These are phyloP conservation scores for Xylocopa sonorina DNA, from an alignment of 1,140 invertebrate genomes.

Conservation along the genomic window DNA sequence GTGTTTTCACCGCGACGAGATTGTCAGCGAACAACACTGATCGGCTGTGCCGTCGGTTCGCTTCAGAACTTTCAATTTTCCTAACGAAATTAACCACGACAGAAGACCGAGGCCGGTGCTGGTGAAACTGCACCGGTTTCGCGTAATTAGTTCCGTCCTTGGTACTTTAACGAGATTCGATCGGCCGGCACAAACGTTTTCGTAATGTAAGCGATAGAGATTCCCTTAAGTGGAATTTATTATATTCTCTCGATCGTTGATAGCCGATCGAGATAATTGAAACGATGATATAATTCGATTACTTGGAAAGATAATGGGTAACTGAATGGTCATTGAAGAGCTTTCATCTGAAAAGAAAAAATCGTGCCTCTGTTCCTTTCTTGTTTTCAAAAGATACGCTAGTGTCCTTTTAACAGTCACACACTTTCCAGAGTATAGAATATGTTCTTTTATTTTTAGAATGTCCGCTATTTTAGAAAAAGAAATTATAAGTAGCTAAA, in stretches of 20 bases:
- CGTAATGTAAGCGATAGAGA: constrained; percentile 19
- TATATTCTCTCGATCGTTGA: constrained; percentile 18
- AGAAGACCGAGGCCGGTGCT: background rate
- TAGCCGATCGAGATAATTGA: constrained; percentile 3
- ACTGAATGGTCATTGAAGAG: too few relatives aligned
- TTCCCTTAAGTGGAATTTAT: constrained; percentile 12
- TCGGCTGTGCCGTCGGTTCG: background rate
- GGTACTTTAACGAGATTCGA: constrained; percentile 27
- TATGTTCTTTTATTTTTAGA: too few relatives aligned
- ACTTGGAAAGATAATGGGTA: too few relatives aligned
- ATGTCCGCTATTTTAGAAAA: too few relatives aligned
- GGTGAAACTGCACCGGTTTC: background rate
- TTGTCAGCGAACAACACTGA: constrained; percentile 1
- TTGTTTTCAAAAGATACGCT: too few relatives aligned
- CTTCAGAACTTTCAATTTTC: constrained; percentile 23
- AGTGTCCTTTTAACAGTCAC: too few relatives aligned
- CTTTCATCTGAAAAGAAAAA: too few relatives aligned
- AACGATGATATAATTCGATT: constrained; percentile 1
- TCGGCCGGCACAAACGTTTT: constrained; percentile 12
- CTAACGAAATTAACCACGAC: constrained; percentile 18
- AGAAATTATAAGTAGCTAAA: too few relatives aligned
- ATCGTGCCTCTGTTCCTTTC: too few relatives aligned
- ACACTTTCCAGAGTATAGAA: too few relatives aligned
- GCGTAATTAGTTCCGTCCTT: constrained; percentile 9
- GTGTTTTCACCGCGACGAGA: constrained; percentile 1